Base-by-base conservation (phyloP, 2,888 invertebrate genomes). In the Marasmarcha lunaedactyla region DNA sequence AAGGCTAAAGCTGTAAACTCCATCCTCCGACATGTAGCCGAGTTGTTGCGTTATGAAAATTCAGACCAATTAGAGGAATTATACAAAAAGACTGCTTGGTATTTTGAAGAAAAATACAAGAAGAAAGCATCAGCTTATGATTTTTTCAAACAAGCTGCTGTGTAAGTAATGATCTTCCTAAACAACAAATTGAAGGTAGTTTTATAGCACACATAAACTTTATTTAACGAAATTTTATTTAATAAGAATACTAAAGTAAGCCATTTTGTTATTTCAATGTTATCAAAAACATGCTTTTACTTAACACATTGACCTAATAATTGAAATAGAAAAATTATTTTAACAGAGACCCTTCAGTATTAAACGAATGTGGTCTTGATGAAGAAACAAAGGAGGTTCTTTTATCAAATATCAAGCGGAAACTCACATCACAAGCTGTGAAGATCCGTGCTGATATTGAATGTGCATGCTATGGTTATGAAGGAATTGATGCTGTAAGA, bases 1-100 rank as follows among this genome's bases (percentile, higher is more conserved):
- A 98, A 98, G 83, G 98, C 97, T 0, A 98, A 98, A 84, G 96
- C 97, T 10, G 98, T 98, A 1, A 98, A 98, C 79, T 98, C 98
- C 7, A 97, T 99, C 64, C 84, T 99, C 38, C 89, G 98, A 39
- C 98, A 99, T 64, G 98, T 99, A 0, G 98, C 97, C 0, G 98
- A 98, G 65, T 87, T 98, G 36, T 83, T 99, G 35, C 90, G 92
- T 50, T 99, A 95, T 64, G 93, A 94, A 59, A 90, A 87, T 44
- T 95, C 98, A 54, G 93, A 94, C 51, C 94, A 98, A 63, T 79
- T 99, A 33, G 98, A 99, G 62, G 95, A 97, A 48, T 83, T 99
- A 1, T 99, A 98, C 72, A 90, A 91, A 59, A 94, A 93, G 63
- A 99, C 99, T 0, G 99, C 99, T 0, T 99, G 99, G 99, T 87